phyloP scores from a whole-genome alignment of 2,113 vertebrate species.

The Cichladusa arquata region DNA sequence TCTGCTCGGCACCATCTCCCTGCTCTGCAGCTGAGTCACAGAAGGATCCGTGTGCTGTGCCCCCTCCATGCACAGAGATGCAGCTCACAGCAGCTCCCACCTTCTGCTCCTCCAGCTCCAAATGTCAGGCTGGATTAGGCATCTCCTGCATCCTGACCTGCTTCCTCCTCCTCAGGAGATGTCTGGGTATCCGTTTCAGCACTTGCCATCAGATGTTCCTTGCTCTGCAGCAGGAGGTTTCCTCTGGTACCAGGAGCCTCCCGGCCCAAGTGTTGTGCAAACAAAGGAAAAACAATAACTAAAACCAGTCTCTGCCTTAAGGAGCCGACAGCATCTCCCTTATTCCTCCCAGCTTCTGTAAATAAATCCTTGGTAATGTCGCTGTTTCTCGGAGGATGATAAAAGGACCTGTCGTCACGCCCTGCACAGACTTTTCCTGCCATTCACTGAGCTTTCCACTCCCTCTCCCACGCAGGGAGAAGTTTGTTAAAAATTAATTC shows the following conservation, averaged over 20 bases:
- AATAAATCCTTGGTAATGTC: constrained; percentile 23
- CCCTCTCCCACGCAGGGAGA: not conserved
- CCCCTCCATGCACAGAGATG: accelerated
- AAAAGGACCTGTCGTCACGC: constrained; percentile 17
- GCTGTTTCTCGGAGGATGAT: not conserved
- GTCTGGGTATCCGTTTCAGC: not conserved
- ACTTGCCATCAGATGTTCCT: not conserved
- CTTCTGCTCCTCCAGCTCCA: not conserved
- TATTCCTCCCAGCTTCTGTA: constrained; percentile 22
- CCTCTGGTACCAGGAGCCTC: not conserved
- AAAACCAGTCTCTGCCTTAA: not conserved
- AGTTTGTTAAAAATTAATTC: constrained; percentile 29
- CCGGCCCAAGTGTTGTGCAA: not conserved
- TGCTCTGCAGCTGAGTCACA: not conserved
- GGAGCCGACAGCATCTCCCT: constrained; percentile 27
- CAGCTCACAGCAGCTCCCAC: not conserved
- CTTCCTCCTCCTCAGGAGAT: not conserved
- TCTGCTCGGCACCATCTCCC: not conserved
- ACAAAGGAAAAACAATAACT: not conserved
- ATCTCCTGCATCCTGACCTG: not conserved
- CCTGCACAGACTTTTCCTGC: not conserved
- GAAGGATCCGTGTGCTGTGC: not conserved
- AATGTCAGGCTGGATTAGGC: not conserved
- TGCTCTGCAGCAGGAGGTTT: not conserved
- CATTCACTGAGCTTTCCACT: not conserved